Evolutionary conservation across 2,797 vertebrate species (phyloP).

Genomic region (Neostethus bicornis): DNA sequence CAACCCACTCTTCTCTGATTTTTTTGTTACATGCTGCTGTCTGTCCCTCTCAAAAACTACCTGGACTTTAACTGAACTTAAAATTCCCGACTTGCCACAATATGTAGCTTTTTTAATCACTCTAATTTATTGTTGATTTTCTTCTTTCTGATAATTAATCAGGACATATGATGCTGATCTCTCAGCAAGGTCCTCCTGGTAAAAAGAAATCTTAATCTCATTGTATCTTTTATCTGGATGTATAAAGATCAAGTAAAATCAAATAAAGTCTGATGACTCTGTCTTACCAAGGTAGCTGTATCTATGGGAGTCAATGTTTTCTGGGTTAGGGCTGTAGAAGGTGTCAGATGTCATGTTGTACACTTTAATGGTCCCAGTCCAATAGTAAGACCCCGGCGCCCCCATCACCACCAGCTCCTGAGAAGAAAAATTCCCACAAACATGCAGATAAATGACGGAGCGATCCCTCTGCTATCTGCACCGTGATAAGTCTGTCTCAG

Average conservation of each 20-base stretch:
- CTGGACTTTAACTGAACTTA: too few relatives aligned
- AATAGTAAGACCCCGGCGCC: conserved; percentile 96
- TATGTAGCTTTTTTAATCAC: too few relatives aligned
- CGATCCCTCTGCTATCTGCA: conserved; percentile 11
- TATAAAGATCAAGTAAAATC: too few relatives aligned
- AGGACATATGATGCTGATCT: background rate
- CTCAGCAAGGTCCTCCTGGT: background rate
- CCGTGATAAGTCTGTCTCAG: conserved; percentile 8
- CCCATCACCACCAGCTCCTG: conserved; percentile 98
- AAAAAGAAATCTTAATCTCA: too few relatives aligned
- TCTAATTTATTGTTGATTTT: too few relatives aligned
- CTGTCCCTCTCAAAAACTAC: too few relatives aligned
- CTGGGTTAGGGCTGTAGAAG: conserved; percentile 89
- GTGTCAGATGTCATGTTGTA: conserved; percentile 92
- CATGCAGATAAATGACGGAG: conserved; percentile 16
- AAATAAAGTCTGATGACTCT: too few relatives aligned
- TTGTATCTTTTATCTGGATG: too few relatives aligned
- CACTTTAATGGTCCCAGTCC: conserved; percentile 97
- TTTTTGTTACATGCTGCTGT: too few relatives aligned
- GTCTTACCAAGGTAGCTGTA: conserved; percentile 95
- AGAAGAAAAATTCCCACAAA: conserved; percentile 20
- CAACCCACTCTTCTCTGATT: too few relatives aligned
- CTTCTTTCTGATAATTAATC: too few relatives aligned
- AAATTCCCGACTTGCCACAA: too few relatives aligned
- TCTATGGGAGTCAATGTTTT: conserved; percentile 84